Evolutionary conservation across 2,888 invertebrate genomes (phyloP).

Genomic region (Heliconius hortense): DNA sequence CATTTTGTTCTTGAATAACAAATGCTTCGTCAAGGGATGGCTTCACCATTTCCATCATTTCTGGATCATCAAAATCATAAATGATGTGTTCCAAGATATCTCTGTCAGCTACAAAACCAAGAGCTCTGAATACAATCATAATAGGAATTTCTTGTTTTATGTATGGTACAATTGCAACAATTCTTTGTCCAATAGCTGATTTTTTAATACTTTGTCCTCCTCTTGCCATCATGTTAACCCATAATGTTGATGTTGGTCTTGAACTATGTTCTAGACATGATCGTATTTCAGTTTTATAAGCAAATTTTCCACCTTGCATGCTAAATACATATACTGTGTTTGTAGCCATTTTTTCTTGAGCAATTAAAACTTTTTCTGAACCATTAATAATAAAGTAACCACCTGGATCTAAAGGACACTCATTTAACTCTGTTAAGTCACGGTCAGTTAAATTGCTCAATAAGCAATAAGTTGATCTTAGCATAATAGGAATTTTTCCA

Average conservation of each 20-base stretch:
- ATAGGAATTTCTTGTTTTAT: conserved; percentile 99
- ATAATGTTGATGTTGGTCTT: conserved; percentile 97
- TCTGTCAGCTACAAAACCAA: conserved; percentile 99
- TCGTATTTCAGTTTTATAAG: conserved; percentile 98
- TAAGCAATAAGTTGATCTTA: conserved; percentile 98
- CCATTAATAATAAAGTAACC: conserved; percentile 99
- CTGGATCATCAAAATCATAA: conserved; percentile 99
- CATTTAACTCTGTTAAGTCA: conserved; percentile 99
- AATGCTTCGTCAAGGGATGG: conserved; percentile 99
- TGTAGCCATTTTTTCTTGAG: conserved; percentile 99
- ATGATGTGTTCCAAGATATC: conserved; percentile 99
- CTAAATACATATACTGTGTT: conserved; percentile 99
- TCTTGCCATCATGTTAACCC: conserved; percentile 99
- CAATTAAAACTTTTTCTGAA: conserved; percentile 98
- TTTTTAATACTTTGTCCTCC: conserved; percentile 99
- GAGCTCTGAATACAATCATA: conserved; percentile 99
- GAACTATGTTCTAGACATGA: conserved; percentile 88
- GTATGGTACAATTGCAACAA: conserved; percentile 98
- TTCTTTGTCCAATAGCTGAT: conserved; percentile 98
- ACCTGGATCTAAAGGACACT: conserved; percentile 99
- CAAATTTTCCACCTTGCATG: conserved; percentile 99
- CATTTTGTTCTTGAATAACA: conserved; percentile 99
- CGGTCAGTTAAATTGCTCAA: conserved; percentile 97
- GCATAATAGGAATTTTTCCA: conserved; percentile 99
- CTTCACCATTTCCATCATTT: conserved; percentile 99